phyloP scores from a whole-genome alignment of 2,113 vertebrate species.

The Sigmodon hispidus region DNA sequence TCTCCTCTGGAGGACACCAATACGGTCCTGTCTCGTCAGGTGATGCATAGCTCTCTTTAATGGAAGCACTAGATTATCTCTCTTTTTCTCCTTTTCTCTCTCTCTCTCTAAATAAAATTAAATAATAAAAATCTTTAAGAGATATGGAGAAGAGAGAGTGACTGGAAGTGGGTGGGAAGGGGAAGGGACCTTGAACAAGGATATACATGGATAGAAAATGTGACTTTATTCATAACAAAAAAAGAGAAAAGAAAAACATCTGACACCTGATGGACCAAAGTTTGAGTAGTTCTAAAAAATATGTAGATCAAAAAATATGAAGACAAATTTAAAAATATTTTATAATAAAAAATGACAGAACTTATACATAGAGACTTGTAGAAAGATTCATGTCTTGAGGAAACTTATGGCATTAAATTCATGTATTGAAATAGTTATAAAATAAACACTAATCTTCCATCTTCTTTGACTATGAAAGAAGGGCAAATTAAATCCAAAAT shows the following conservation, averaged over 20 bases:
- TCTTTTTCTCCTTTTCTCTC: no score
- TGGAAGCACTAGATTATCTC: no score
- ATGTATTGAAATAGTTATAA: not conserved
- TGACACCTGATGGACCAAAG: not conserved
- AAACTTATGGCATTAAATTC: not conserved
- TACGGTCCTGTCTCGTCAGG: not conserved
- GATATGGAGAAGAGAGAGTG: no score
- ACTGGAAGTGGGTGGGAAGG: no score
- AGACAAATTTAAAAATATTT: not conserved
- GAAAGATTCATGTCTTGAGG: not conserved
- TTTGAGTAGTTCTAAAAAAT: not conserved
- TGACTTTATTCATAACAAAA: no score
- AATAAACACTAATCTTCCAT: not conserved
- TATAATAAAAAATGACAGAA: not conserved
- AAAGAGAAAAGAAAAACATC: not conserved
- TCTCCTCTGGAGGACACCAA: not conserved
- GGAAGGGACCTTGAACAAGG: no score
- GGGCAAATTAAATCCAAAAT: not conserved
- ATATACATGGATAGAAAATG: no score
- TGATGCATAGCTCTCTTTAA: not conserved
- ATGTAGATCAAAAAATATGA: not conserved
- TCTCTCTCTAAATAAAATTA: no score
- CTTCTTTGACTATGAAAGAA: not conserved
- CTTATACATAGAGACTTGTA: not conserved
- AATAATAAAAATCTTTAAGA: not conserved